Percentiles rank a stretch among this genome's conserved stretches.
These are phyloP conservation scores for Psammodynastes pulverulentus DNA, from an alignment of 2,113 vertebrate species.

Conservation along the genomic window DNA sequence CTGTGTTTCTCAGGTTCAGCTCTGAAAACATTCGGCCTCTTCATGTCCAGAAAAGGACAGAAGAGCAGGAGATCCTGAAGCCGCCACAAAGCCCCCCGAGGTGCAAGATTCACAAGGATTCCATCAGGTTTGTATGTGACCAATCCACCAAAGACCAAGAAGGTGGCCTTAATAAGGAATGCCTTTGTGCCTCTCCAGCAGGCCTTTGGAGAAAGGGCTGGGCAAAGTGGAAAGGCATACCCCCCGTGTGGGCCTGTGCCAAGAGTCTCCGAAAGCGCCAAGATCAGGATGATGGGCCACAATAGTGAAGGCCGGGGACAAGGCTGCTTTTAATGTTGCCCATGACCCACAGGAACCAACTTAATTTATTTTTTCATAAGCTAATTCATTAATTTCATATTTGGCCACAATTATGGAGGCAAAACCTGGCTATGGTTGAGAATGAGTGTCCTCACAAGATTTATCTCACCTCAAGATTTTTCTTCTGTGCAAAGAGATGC, in stretches of 20 bases:
- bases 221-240: neutral
- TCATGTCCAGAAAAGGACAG: accelerated
- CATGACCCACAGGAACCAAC: neutral
- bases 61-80: accelerated
- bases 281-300: no score
- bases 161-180: neutral
- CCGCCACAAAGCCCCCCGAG: accelerated
- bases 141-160: neutral
- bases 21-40: neutral
- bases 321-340: neutral
- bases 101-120: neutral
- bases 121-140: neutral
- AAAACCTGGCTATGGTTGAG: neutral
- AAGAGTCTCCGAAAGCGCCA: neutral
- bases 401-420: neutral
- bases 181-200: neutral
- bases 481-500: neutral
- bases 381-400: neutral
- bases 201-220: neutral
- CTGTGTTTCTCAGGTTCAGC: constrained; percentile 38
- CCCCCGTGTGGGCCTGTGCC: neutral
- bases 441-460: neutral
- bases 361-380: neutral
- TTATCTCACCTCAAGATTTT: neutral
- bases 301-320: neutral